phyloP scores from a whole-genome alignment of 2,113 vertebrate genomes.

The Corydoras maculifer region DNA sequence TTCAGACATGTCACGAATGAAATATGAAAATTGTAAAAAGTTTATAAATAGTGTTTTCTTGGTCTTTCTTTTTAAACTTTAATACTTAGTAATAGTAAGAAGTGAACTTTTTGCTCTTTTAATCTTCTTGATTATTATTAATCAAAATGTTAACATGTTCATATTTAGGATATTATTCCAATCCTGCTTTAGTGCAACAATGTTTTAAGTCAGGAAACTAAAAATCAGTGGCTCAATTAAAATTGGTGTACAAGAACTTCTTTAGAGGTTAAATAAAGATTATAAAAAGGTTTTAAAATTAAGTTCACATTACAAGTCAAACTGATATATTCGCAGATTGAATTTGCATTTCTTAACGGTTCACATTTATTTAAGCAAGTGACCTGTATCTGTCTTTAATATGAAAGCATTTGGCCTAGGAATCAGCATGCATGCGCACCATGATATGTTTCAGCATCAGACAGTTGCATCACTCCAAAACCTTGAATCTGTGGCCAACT shows the following conservation, averaged over 20 bases:
- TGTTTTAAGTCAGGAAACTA: background rate
- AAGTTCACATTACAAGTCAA: background rate
- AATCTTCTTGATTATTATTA: background rate
- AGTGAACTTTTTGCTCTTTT: slow-evolving; percentile 22
- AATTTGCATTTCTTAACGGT: too few species aligned
- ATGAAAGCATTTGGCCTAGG: too few species aligned
- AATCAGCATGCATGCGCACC: too few species aligned
- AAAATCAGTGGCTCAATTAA: background rate
- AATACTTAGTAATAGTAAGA: slow-evolving; percentile 28
- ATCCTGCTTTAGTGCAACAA: background rate
- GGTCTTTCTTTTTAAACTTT: slow-evolving; percentile 10
- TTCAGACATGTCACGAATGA: slow-evolving; percentile 14
- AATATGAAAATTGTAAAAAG: slow-evolving; percentile 30
- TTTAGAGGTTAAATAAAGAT: slow-evolving; percentile 1
- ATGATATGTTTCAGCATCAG: too few species aligned
- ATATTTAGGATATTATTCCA: background rate
- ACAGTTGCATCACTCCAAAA: too few species aligned
- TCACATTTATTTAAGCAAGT: too few species aligned
- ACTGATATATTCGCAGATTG: too few species aligned
- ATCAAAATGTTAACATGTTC: background rate
- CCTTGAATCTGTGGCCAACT: too few species aligned
- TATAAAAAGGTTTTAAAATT: slow-evolving; percentile 8
- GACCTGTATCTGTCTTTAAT: too few species aligned
- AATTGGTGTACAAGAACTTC: too few species aligned
- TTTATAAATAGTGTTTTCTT: slow-evolving; percentile 44